Conservation (phyloP, 2,888 invertebrate species). For the Dryobota labecula region DNA sequence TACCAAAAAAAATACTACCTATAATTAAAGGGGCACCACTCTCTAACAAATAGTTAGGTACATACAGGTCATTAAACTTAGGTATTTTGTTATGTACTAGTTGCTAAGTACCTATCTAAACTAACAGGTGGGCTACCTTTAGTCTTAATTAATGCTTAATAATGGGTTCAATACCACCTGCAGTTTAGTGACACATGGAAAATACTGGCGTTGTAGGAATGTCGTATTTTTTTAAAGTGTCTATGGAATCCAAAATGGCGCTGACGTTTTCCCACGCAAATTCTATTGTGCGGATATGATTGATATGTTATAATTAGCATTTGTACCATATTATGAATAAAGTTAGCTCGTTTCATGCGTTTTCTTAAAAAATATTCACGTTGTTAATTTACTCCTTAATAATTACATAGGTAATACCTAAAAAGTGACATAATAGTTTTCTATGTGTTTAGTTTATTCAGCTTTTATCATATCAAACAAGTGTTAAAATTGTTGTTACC, state of each 20-base stretch:
- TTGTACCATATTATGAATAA: not conserved
- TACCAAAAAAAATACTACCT: slow-evolving; percentile 37
- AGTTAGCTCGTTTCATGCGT: not conserved
- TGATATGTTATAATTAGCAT: slow-evolving; percentile 12
- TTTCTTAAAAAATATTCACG: not conserved
- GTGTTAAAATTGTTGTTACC: not conserved
- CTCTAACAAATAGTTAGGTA: slow-evolving; percentile 25
- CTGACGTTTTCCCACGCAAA: slow-evolving; percentile 44
- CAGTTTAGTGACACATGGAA: slow-evolving; percentile 51
- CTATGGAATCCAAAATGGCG: slow-evolving; percentile 45
- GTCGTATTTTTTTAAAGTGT: slow-evolving; percentile 26
- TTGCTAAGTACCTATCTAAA: slow-evolving; percentile 47
- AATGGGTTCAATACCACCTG: slow-evolving; percentile 51
- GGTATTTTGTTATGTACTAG: slow-evolving; percentile 37
- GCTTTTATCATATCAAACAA: slow-evolving; percentile 2
- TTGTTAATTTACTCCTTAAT: not conserved
- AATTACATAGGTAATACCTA: not conserved
- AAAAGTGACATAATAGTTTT: not conserved
- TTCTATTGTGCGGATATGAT: slow-evolving; percentile 23
- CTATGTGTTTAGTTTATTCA: not conserved
- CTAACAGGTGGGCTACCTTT: slow-evolving; percentile 49
- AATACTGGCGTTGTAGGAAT: slow-evolving; percentile 36
- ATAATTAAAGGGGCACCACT: slow-evolving; percentile 45
- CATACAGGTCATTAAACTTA: slow-evolving; percentile 57
- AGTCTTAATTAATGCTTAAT: slow-evolving; percentile 47